Percentiles rank a stretch among this genome's conserved stretches.
Conservation (phyloP, 1,140 invertebrate species). For the Drosophila nasuta region DNA sequence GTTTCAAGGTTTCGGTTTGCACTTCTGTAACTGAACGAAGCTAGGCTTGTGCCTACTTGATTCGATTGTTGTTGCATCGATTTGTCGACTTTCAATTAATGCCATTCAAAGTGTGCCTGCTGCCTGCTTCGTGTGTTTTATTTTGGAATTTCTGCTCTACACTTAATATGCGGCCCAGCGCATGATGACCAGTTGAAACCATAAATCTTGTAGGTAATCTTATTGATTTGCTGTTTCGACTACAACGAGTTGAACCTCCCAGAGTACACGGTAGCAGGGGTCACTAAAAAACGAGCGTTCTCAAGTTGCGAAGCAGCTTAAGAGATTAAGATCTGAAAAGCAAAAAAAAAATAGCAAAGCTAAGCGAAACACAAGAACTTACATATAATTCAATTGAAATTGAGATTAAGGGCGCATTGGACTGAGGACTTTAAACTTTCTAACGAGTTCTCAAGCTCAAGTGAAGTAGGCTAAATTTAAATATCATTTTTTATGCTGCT, state of each 20-base stretch:
- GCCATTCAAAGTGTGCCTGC: constrained; percentile 63
- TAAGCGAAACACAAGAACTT: constrained; percentile 21
- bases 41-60: constrained; percentile 1
- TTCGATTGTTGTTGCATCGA: constrained; percentile 42
- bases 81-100: constrained; percentile 76
- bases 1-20: constrained; percentile 66
- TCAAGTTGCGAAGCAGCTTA: constrained; percentile 1
- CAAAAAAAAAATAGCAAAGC: constrained; percentile 19
- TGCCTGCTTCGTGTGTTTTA: constrained; percentile 22
- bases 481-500: constrained; percentile 44
- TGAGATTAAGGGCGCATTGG: constrained; percentile 37
- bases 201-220: constrained; percentile 71
- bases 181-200: constrained; percentile 46
- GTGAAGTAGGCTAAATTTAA: constrained; percentile 49
- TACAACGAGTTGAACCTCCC: constrained; percentile 1
- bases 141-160: constrained; percentile 49
- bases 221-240: constrained; percentile 52
- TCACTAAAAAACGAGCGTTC: not conserved
- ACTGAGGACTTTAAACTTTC: constrained; percentile 40
- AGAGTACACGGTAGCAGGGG: constrained; percentile 14
- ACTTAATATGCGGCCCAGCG: constrained; percentile 62
- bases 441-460: constrained; percentile 39
- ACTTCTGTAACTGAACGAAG: constrained; percentile 21
- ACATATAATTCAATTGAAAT: constrained; percentile 4
- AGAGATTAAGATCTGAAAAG: not conserved